Conservation (phyloP, 2,797 vertebrate species). For the Neosalanx taihuensis region DNA sequence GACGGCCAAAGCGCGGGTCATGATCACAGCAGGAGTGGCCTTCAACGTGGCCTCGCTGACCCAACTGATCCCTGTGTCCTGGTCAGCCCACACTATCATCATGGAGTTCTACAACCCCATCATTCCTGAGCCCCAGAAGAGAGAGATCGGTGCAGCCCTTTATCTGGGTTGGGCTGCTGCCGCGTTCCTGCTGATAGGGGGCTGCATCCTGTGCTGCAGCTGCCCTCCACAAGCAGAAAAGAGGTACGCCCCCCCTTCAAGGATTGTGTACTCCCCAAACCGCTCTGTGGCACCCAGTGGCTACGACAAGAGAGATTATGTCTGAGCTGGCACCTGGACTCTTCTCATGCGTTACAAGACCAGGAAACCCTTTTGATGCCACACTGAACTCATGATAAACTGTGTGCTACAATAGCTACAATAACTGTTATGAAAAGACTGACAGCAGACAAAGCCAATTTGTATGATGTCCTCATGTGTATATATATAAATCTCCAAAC, state of each 20-base stretch:
- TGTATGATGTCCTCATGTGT: neutral
- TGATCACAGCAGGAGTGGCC: slow-evolving; percentile 78
- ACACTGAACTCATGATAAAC: slow-evolving; percentile 3
- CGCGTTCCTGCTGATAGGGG: slow-evolving; percentile 82
- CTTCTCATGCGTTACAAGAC: slow-evolving; percentile 7
- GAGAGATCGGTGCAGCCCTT: slow-evolving; percentile 84
- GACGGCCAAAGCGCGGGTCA: slow-evolving; percentile 82
- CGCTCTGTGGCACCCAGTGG: slow-evolving; percentile 71
- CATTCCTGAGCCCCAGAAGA: slow-evolving; percentile 75
- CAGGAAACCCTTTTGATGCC: neutral
- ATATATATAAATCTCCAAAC: neutral
- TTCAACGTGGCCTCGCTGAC: slow-evolving; percentile 80
- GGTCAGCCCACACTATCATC: slow-evolving; percentile 86
- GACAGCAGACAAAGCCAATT: neutral
- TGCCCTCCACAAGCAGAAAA: slow-evolving; percentile 81
- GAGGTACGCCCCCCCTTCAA: slow-evolving; percentile 70
- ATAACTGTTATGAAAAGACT: neutral
- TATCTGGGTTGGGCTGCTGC: slow-evolving; percentile 91
- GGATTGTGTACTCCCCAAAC: slow-evolving; percentile 77
- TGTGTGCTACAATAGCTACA: neutral
- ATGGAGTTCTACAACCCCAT: slow-evolving; percentile 82
- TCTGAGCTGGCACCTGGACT: slow-evolving; percentile 62
- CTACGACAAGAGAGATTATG: slow-evolving; percentile 86
- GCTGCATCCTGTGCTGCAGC: slow-evolving; percentile 84
- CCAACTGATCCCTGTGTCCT: slow-evolving; percentile 86